Evolutionary conservation across 2,797 vertebrate species (phyloP).

Genomic region (Chiloscyllium punctatum): DNA sequence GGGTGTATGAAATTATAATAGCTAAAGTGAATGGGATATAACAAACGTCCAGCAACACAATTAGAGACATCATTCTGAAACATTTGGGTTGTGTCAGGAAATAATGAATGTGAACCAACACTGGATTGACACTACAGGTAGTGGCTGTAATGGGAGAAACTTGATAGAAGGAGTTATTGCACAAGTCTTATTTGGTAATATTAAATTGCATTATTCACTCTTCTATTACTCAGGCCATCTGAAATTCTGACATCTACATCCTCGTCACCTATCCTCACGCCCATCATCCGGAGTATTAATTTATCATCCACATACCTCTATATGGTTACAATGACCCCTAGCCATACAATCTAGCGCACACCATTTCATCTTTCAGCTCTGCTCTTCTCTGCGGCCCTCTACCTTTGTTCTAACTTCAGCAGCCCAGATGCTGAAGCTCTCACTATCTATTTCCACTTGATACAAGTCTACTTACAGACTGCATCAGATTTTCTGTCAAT

Average conservation of each 20-base stretch:
- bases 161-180: neutral
- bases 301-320: neutral
- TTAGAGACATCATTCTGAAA: neutral
- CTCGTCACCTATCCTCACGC: neutral
- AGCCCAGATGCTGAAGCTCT: neutral
- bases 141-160: neutral
- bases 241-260: neutral
- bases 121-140: neutral
- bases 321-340: neutral
- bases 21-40: neutral
- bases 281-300: neutral
- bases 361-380: neutral
- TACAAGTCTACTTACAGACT: neutral
- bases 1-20: neutral
- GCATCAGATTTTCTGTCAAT: neutral
- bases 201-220: neutral
- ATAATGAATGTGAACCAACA: neutral
- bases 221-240: neutral
- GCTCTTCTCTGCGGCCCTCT: neutral
- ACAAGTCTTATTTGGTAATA: neutral
- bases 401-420: neutral
- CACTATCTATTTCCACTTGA: neutral
- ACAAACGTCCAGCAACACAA: neutral
- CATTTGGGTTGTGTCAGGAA: neutral
- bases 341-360: neutral